Evolutionary conservation across 2,888 invertebrate genomes (phyloP).

Genomic region (Synergus umbraculus): DNA sequence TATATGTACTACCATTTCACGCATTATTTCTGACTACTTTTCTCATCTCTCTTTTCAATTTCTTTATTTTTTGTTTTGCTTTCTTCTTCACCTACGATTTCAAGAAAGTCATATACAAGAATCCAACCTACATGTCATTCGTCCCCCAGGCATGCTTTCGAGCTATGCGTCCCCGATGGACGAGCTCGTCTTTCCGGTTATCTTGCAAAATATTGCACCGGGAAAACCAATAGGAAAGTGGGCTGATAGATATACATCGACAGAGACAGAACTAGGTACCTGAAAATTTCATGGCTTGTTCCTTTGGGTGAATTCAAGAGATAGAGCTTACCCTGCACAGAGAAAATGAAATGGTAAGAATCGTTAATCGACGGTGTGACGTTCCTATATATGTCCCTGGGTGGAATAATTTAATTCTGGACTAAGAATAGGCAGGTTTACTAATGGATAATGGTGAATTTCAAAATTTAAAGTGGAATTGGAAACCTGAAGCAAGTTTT

Average conservation of each 20-base stretch:
- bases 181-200: conserved; percentile 39
- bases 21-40: not conserved
- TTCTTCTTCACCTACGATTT: not conserved
- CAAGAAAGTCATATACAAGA: not conserved
- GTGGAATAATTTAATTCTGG: conserved; percentile 14
- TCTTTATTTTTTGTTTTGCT: not conserved
- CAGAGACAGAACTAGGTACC: not conserved
- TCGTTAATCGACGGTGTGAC: not conserved
- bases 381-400: not conserved
- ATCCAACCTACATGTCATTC: conserved; percentile 30
- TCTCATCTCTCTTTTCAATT: conserved; percentile 18
- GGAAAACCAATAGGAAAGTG: conserved; percentile 36
- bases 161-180: conserved; percentile 44
- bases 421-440: not conserved
- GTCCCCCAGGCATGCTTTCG: conserved; percentile 35
- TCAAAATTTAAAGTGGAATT: not conserved
- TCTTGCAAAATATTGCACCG: conserved; percentile 55
- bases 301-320: conserved; percentile 13
- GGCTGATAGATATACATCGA: conserved; percentile 24
- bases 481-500: no score
- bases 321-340: not conserved
- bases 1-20: no score
- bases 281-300: conserved; percentile 21
- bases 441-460: not conserved
- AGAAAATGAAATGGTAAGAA: conserved; percentile 8